Percentiles rank a stretch among this genome's conserved stretches.
Evolutionary conservation across 2,888 invertebrate genomes (phyloP).

Genomic region (Frankliniella fusca): DNA sequence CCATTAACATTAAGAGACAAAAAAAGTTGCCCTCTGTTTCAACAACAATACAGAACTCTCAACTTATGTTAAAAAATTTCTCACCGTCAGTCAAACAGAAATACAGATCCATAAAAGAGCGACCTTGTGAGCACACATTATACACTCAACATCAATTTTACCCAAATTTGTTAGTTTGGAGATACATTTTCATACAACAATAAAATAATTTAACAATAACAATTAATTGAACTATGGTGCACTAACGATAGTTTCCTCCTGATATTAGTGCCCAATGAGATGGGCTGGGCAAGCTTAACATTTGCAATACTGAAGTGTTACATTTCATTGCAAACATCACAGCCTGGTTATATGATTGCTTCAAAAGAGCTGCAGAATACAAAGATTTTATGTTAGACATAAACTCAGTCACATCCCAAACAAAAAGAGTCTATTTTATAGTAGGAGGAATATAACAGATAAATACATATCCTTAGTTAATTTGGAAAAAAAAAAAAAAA

Average conservation of each 20-base stretch:
- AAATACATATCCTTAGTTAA: too few species aligned
- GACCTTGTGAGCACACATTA: background rate
- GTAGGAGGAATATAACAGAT: background rate
- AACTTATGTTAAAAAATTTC: constrained; percentile 15
- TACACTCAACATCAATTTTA: constrained; percentile 13
- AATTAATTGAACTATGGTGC: constrained; percentile 25
- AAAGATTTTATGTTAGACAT: background rate
- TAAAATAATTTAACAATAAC: constrained; percentile 21
- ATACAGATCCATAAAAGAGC: constrained; percentile 8
- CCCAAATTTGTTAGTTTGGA: background rate
- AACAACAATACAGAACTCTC: constrained; percentile 16
- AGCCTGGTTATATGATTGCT: constrained; percentile 6
- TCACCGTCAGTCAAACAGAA: constrained; percentile 14
- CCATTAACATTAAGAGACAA: constrained; percentile 17
- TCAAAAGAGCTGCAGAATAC: background rate
- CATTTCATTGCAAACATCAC: constrained; percentile 13
- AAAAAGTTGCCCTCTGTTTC: background rate
- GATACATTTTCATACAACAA: constrained; percentile 19
- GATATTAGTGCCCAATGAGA: background rate
- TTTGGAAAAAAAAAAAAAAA: background rate
- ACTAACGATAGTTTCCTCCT: constrained; percentile 8
- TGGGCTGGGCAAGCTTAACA: background rate
- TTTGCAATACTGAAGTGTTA: constrained; percentile 17
- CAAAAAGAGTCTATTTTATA: background rate
- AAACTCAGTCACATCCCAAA: background rate